Evolutionary conservation across 2,888 invertebrate species (phyloP), one percentile per base, ranked within the genome.

Genomic region (Tiphia femorata): DNA sequence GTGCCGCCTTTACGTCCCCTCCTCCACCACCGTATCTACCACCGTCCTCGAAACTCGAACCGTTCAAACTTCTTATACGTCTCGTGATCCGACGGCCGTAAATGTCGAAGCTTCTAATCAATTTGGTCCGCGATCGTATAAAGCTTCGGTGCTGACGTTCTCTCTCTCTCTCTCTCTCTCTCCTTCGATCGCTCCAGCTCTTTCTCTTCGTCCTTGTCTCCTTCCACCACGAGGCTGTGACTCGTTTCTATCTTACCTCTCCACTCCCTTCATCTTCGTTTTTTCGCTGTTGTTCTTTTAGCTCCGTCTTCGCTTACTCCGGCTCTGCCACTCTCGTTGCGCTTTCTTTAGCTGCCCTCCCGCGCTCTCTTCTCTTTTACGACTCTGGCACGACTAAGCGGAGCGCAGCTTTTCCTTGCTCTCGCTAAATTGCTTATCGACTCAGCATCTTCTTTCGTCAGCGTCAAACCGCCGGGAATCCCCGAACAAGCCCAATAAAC

Each of bases 81-180:
- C 33, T 46, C 44, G 58, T 38, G 58, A 38, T 44, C 51, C 30
- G 38, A 35, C 42, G 57, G 21, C 37, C 64, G 38, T 63, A 57
- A 59, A 62, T 49, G 57, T 52, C 53, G 50, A 52, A 41, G 46
- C 49, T 62, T 38, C 64, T 66, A 73, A 64, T 72, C 70, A 73
- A 70, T 72, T 73, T 64, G 27, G 25, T 42, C 37, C 19, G 27
- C 10, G 27, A 44, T 20, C 21, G 38, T 44, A 27, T 20, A 37
- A 47, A 41, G 8, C 21, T 12, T 10, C 3, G 20, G n/a, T 8
- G 6, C 37, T 14, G 20, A 4, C 17, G n/a, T 43, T 43, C 16
- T 12, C 19, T 27, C 27, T 16, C 25, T 6, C 27, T 19, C 16
- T 38, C 42, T 40, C 20, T 33, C 51, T 43, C 20, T 43, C 29